These are phyloP conservation scores for Cryptotermes secundus DNA, from an alignment of 1,140 invertebrate species.

Conservation along the genomic window DNA sequence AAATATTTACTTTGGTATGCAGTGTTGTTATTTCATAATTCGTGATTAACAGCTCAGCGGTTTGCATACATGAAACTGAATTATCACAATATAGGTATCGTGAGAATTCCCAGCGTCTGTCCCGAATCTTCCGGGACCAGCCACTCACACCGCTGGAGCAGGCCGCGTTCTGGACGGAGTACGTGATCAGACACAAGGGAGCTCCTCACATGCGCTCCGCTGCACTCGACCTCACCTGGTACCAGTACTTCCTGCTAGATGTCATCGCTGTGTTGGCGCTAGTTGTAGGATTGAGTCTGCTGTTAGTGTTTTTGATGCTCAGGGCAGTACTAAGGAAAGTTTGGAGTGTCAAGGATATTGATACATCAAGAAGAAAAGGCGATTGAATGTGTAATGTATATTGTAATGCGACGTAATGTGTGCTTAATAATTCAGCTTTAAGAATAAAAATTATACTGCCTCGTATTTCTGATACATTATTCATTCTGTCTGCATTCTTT, in stretches of 20 bases:
- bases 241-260: conserved; percentile 28
- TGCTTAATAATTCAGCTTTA: too few relatives aligned
- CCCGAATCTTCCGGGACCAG: conserved; percentile 29
- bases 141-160: conserved; percentile 36
- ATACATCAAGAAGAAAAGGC: too few relatives aligned
- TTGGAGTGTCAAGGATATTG: too few relatives aligned
- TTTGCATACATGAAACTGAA: too few relatives aligned
- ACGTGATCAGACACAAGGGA: conserved; percentile 37
- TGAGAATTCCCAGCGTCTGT: background rate
- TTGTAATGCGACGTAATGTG: too few relatives aligned
- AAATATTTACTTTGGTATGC: background rate
- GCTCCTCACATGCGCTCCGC: conserved; percentile 27
- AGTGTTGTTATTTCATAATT: too few relatives aligned
- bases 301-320: background rate
- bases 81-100: background rate
- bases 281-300: background rate
- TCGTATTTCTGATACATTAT: too few relatives aligned
- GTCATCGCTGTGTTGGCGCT: background rate
- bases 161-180: conserved; percentile 39
- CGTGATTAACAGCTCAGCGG: background rate
- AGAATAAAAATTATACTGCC: too few relatives aligned
- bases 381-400: too few relatives aligned
- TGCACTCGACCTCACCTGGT: conserved; percentile 26
- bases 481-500: too few relatives aligned
- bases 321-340: background rate